These are phyloP conservation scores for Lordiphosa mommai DNA, from an alignment of 1,140 invertebrate species.

Conservation along the genomic window DNA sequence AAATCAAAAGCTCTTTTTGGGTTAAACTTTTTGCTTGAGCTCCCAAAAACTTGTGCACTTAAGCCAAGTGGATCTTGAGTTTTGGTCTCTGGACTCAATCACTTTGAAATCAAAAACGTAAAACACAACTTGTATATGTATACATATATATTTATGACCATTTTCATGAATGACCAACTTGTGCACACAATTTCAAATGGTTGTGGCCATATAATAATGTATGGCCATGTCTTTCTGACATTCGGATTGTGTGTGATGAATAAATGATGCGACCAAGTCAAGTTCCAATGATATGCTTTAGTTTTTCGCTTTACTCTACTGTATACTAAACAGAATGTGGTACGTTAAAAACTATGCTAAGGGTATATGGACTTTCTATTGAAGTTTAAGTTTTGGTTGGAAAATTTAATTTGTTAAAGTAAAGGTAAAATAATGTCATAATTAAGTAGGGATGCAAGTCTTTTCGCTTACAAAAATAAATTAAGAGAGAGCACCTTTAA, in stretches of 20 bases:
- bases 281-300: constrained; percentile 70
- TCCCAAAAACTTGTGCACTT: constrained; percentile 19
- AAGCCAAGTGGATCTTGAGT: constrained; percentile 15
- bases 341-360: neutral
- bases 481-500: too few relatives aligned
- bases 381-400: too few relatives aligned
- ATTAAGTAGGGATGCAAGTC: too few relatives aligned
- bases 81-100: neutral
- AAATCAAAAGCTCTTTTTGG: constrained; percentile 7
- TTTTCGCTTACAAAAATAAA: too few relatives aligned
- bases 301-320: constrained; percentile 25
- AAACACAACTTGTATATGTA: constrained; percentile 2
- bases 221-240: neutral
- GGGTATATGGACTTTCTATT: neutral
- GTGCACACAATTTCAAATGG: constrained; percentile 30
- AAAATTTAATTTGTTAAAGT: too few relatives aligned
- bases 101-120: constrained; percentile 36
- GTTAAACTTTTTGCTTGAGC: constrained; percentile 22
- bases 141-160: constrained; percentile 59
- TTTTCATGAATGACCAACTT: constrained; percentile 70
- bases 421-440: too few relatives aligned
- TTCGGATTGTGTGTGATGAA: constrained; percentile 52
- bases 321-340: neutral
- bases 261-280: constrained; percentile 63
- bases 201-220: constrained; percentile 1